Percentiles rank a stretch among this genome's conserved stretches.
These are phyloP conservation scores for Phymatocera aterrima DNA, from an alignment of 2,888 invertebrate genomes.

Conservation along the genomic window DNA sequence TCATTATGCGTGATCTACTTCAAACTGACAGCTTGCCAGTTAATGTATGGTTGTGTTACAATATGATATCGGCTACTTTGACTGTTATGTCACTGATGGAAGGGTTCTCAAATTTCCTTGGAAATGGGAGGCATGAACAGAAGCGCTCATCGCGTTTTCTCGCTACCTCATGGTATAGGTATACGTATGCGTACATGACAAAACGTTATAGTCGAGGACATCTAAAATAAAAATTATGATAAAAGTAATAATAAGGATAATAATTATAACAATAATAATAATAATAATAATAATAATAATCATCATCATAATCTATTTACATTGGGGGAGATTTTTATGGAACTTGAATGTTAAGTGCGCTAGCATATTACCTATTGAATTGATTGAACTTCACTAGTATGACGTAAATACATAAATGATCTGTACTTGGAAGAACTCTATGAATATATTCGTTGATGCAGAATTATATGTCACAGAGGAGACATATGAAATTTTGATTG, in stretches of 20 bases:
- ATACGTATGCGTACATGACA: neutral
- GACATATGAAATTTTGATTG: neutral
- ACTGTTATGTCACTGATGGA: too few relatives aligned
- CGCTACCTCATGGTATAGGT: neutral
- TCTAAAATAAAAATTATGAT: neutral
- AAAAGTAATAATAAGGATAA: neutral
- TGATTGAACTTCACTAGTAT: slow-evolving; percentile 10
- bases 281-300: slow-evolving; percentile 15
- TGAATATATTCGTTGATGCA: slow-evolving; percentile 11
- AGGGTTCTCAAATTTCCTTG: too few relatives aligned
- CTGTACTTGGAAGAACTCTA: slow-evolving; percentile 18
- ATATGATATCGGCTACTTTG: too few relatives aligned
- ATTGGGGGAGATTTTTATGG: slow-evolving; percentile 5
- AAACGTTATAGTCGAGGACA: neutral
- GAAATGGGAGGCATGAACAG: too few relatives aligned
- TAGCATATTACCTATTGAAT: neutral
- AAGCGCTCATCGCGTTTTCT: too few relatives aligned
- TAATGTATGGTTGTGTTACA: too few relatives aligned
- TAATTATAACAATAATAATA: neutral
- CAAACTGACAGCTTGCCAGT: too few relatives aligned
- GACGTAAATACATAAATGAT: slow-evolving; percentile 18
- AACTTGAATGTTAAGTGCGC: neutral
- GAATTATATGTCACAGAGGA: neutral
- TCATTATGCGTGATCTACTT: too few relatives aligned
- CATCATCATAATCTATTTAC: slow-evolving; percentile 27